Conservation (phyloP, 2,797 vertebrate species). For the Apogon hyalosoma region DNA sequence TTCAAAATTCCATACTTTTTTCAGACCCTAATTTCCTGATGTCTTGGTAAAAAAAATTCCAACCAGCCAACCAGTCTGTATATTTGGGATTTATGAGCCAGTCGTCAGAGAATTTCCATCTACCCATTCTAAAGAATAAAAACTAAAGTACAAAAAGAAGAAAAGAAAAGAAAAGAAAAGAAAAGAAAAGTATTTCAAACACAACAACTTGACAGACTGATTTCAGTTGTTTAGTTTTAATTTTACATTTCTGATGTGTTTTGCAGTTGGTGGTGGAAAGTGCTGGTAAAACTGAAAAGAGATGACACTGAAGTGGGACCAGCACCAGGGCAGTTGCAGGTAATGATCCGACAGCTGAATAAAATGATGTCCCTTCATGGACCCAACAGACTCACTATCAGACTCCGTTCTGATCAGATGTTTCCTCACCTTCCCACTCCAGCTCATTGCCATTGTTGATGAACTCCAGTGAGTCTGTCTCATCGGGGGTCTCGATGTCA, state of each 20-base stretch:
- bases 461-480: slow-evolving; percentile 95
- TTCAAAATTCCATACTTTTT: no score
- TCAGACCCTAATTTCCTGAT: no score
- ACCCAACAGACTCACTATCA: no score
- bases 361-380: no score
- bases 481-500: slow-evolving; percentile 95
- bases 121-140: no score
- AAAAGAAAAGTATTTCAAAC: not conserved
- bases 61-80: no score
- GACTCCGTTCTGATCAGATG: not conserved
- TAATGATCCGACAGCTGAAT: not conserved
- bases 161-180: no score
- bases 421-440: slow-evolving; percentile 94
- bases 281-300: not conserved
- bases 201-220: no score
- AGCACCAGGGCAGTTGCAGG: not conserved
- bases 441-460: slow-evolving; percentile 93
- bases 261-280: not conserved
- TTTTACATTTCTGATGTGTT: not conserved
- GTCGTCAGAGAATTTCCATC: no score
- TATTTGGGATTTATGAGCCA: no score
- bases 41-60: no score
- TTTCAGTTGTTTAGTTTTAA: not conserved
- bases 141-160: no score
- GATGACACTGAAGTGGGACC: not conserved